Evolutionary conservation across 1,140 invertebrate species (phyloP), one percentile per base, ranked within the genome.

Genomic region (Trachymyrmex septentrionalis): DNA sequence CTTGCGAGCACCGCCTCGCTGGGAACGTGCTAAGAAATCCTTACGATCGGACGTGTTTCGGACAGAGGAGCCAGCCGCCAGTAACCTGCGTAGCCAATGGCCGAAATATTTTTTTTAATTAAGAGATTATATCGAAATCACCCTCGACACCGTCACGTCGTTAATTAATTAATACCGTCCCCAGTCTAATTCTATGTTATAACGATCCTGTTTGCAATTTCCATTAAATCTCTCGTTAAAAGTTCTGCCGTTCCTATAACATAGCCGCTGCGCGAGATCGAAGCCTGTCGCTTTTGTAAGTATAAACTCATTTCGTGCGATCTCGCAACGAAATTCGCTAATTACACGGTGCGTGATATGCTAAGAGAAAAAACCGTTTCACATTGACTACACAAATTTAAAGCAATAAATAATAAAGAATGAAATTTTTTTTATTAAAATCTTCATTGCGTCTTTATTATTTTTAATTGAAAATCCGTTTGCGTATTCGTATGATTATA

Each of bases 21-120:
- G 44, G 53, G 50, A 85, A 91, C 89, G 89, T 91, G 90, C 90
- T 81, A 67, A 87, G 90, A 91, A 91, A 91, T 73, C 82, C 85
- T 87, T 88, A 91, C 80, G 59, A 6, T 53, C 67, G 55, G 19
- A 84, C 64, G 44, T 27, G 30, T 64, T 34, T 76, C 57, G 67
- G 38, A 48, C 75, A 48, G 10, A 75, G 9, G 5, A 34, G 50
- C 10, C 34, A 44, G 14, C 14, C 21, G 5, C 14, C 34, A 21
- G 9, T 3, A 10, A 38, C 7, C 21, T 12, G 30, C 50, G 50
- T 6, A n/a, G 0, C 6, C 30, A 1, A 64, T 85, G n/a, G 44
- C n/a, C 69, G 10, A 34, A 30, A 61, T 21, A 16, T 69, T 69
- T 67, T 77, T 85, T 78, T 27, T 34, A 69, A 67, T 80, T 53